A percentile compares a stretch with the other conserved stretches of the same genome.
Evolutionary conservation across 1,140 invertebrate species (phyloP).

Genomic region (Heterodera carotae): DNA sequence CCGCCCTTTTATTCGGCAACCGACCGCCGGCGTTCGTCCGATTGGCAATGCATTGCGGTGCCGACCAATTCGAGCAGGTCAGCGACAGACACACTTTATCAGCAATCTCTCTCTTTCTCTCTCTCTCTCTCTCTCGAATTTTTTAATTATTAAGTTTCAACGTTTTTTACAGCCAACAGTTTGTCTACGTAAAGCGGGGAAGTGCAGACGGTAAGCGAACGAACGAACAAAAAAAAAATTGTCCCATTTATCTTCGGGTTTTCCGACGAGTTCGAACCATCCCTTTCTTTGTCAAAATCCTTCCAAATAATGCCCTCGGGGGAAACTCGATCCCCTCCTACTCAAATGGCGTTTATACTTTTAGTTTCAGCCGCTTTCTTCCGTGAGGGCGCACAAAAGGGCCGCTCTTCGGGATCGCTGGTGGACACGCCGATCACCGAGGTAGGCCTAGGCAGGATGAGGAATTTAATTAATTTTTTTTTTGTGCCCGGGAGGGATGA

Average conservation of each 20-base stretch:
- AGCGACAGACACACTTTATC: conserved; percentile 17
- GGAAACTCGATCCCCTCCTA: background rate
- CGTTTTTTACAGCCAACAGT: conserved; percentile 50
- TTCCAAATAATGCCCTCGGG: no score
- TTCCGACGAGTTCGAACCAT: background rate
- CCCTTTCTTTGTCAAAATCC: no score
- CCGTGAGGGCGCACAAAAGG: conserved; percentile 51
- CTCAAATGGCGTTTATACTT: background rate
- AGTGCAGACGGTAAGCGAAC: conserved; percentile 63
- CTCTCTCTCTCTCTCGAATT: no score
- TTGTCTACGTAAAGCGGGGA: conserved; percentile 64
- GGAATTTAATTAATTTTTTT: conserved; percentile 17
- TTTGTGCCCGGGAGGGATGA: no score
- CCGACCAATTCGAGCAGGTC: conserved; percentile 55
- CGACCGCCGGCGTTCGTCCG: conserved; percentile 53
- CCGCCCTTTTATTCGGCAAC: conserved; percentile 3
- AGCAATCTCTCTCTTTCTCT: no score
- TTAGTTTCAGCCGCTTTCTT: conserved; percentile 50
- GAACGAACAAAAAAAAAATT: no score
- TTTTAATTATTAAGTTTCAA: conserved; percentile 20
- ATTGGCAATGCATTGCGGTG: conserved; percentile 65
- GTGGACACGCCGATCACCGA: conserved; percentile 57
- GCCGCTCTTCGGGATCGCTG: conserved; percentile 51
- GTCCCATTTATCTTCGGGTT: background rate
- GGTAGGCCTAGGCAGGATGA: conserved; percentile 16